Conservation (phyloP, 2,113 vertebrate genomes). For the Tragulus kanchil region DNA sequence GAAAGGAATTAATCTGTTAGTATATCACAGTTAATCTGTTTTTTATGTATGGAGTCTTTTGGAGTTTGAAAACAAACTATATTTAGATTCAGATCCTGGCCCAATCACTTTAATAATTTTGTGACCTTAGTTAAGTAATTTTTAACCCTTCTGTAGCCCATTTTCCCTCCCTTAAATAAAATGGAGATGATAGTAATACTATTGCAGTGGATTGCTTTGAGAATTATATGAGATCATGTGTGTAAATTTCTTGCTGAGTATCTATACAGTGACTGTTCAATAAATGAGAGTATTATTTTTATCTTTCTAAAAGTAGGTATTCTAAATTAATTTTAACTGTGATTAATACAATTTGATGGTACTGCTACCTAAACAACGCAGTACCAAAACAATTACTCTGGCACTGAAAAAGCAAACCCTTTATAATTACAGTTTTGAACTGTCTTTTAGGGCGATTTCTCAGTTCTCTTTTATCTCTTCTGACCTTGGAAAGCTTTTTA, state of each 20-base stretch:
- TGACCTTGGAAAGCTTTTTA: slow-evolving; percentile 30
- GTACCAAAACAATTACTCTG: slow-evolving; percentile 4
- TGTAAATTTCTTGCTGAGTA: slow-evolving; percentile 51
- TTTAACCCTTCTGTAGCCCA: not conserved
- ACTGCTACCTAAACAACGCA: slow-evolving; percentile 2
- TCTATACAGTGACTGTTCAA: not conserved
- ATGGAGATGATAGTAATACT: slow-evolving; percentile 13
- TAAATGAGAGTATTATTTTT: slow-evolving; percentile 20
- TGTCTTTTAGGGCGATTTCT: not conserved
- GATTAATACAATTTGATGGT: not conserved
- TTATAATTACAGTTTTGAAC: slow-evolving; percentile 8
- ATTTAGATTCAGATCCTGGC: slow-evolving; percentile 21
- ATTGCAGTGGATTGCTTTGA: slow-evolving; percentile 21
- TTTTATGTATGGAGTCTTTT: slow-evolving; percentile 35
- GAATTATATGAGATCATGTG: not conserved
- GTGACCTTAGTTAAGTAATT: not conserved
- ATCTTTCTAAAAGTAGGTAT: slow-evolving; percentile 53
- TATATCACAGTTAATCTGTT: not conserved
- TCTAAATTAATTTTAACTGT: slow-evolving; percentile 59
- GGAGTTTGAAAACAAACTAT: slow-evolving; percentile 25
- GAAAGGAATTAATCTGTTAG: not conserved
- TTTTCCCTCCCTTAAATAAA: not conserved
- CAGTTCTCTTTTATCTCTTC: slow-evolving; percentile 16
- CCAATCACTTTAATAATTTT: not conserved
- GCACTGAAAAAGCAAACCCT: not conserved